These are phyloP conservation scores for Camponotus pennsylvanicus DNA, from an alignment of 1,140 invertebrate species.

Conservation along the genomic window DNA sequence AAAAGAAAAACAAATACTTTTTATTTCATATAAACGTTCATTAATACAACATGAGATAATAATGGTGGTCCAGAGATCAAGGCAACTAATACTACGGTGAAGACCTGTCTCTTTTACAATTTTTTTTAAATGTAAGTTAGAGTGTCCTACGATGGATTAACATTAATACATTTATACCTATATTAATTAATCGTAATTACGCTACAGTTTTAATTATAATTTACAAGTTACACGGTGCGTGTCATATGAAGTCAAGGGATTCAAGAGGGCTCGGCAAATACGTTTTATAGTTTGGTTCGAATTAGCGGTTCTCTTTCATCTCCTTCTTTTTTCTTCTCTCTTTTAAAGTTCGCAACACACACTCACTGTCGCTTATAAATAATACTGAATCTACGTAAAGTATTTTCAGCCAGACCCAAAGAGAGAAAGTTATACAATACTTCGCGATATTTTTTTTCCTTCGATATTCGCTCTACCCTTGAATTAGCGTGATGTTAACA, in stretches of 20 bases:
- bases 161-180: conserved; percentile 69
- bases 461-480: conserved; percentile 13
- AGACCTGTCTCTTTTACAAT: conserved; percentile 66
- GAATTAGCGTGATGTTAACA: conserved; percentile 42
- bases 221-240: conserved; percentile 66
- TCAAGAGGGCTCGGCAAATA: conserved; percentile 45
- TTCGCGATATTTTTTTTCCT: not conserved
- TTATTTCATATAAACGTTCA: conserved; percentile 36
- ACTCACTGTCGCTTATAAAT: conserved; percentile 65
- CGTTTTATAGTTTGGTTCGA: conserved; percentile 33
- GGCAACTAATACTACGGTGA: conserved; percentile 74
- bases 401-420: conserved; percentile 58
- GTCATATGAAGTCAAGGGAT: conserved; percentile 55
- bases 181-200: conserved; percentile 54
- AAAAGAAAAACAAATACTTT: conserved; percentile 21
- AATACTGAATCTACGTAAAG: conserved; percentile 74
- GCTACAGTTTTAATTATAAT: conserved; percentile 70
- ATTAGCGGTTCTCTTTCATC: conserved; percentile 34
- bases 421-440: conserved; percentile 36
- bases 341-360: conserved; percentile 41
- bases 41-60: conserved; percentile 62
- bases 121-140: conserved; percentile 54
- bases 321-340: conserved; percentile 1
- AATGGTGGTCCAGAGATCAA: conserved; percentile 78
- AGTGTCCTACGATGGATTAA: conserved; percentile 55